Evolutionary conservation across 2,888 invertebrate species (phyloP).

Genomic region (Agapostemon virescens): DNA sequence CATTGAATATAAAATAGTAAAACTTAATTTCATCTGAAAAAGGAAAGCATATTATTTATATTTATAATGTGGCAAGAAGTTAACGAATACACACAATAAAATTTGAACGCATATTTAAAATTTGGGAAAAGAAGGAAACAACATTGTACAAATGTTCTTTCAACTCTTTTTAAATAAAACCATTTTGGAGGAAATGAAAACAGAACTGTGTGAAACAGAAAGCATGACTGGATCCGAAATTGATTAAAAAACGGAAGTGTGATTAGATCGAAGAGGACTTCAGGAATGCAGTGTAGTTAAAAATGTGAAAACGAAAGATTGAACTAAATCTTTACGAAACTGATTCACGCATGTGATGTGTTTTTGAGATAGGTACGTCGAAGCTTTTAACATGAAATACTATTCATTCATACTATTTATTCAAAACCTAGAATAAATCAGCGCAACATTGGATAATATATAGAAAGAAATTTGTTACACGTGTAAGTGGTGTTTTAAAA

Average conservation of each 20-base stretch:
- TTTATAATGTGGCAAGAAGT: no score
- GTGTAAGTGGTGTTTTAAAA: neutral
- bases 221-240: neutral
- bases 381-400: neutral
- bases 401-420: neutral
- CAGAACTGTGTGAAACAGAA: neutral
- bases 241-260: neutral
- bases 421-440: neutral
- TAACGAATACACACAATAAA: neutral
- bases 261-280: neutral
- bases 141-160: no score
- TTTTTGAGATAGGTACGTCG: neutral
- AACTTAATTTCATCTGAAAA: no score
- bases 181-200: no score
- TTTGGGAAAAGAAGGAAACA: no score
- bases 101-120: neutral
- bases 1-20: no score
- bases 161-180: no score
- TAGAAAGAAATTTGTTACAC: fast-evolving
- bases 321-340: neutral
- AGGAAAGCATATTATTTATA: no score
- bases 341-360: neutral
- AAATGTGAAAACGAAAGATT: neutral
- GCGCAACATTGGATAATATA: no score
- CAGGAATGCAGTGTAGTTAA: no score